Base-by-base conservation (phyloP, 2,113 vertebrate species). In the Tenrec ecaudatus region DNA sequence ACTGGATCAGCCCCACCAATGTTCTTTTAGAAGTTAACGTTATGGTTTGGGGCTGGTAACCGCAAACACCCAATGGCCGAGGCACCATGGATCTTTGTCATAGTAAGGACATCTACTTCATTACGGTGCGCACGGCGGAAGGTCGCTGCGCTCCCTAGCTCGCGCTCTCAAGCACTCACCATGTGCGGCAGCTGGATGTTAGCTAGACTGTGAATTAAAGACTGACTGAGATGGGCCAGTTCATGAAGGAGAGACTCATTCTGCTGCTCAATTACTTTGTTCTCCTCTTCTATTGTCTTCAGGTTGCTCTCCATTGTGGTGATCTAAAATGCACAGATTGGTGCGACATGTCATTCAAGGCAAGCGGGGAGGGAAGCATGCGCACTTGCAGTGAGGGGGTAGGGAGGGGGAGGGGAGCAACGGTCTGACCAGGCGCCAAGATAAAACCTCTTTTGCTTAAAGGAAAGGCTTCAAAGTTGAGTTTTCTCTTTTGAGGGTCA, bases 241-340 rank as follows among this genome's bases (percentile, higher is more conserved):
- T 99, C 99, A 97, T 99, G 99, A 98, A 99, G 99, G 95, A 99
- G 99, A 97, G 99, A 99, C 98, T 99, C 99, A 97, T 99, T 99
- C 98, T 99, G 99, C 98, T 99, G 99, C 98, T 99, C 99, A 97
- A 99, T 99, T 97, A 99, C 99, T 98, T 99, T 99, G 98, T 99
- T 99, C 98, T 99, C 99, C 98, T 99, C 99, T 98, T 99, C 99
- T 97, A 99, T 99, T 69, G 99, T 99, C 99, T 99, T 99, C 98
- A 99, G 98, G 99, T 98, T 99, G 98, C 99, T 99, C 98, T 99
- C 99, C 99, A 99, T 99, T 90, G 99, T 99, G 93, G 99, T 99
- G 96, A 99, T 99, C 99, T 99, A 97, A 92, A 98, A 98, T 3
- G 86, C 94, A 98, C 90, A 98, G 60, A 94, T 86, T 90, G 89